A percentile compares a stretch with the other conserved stretches of the same genome.
Conservation (phyloP, 2,113 vertebrate genomes). For the Hyperopisus bebe region DNA sequence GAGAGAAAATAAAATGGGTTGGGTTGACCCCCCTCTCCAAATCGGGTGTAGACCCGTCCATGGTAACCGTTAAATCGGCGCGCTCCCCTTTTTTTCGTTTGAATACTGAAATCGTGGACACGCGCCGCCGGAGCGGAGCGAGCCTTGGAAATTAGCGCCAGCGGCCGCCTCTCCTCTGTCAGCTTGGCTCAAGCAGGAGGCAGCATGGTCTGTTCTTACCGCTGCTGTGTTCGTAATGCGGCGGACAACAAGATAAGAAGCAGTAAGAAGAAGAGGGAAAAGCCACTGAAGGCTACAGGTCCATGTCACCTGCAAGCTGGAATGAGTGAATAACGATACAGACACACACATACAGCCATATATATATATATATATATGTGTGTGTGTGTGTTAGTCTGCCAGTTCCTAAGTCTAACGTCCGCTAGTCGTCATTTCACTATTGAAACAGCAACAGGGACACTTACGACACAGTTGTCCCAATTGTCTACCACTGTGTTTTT, state of each 20-base stretch:
- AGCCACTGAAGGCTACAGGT: neutral
- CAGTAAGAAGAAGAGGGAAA: neutral
- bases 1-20: neutral
- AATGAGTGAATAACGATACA: neutral
- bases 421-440: neutral
- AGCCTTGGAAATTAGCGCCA: neutral
- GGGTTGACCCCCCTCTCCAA: neutral
- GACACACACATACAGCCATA: neutral
- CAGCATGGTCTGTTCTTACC: neutral
- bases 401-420: neutral
- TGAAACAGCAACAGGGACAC: neutral
- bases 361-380: neutral
- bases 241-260: neutral
- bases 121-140: neutral
- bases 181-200: neutral
- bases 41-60: neutral
- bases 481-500: neutral
- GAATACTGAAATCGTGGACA: neutral
- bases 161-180: neutral
- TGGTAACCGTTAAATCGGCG: neutral
- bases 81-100: neutral
- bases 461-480: neutral
- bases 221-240: neutral
- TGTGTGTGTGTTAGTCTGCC: neutral
- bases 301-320: neutral